phyloP scores from a whole-genome alignment of 2,113 vertebrate species.

The Myodes glareolus region DNA sequence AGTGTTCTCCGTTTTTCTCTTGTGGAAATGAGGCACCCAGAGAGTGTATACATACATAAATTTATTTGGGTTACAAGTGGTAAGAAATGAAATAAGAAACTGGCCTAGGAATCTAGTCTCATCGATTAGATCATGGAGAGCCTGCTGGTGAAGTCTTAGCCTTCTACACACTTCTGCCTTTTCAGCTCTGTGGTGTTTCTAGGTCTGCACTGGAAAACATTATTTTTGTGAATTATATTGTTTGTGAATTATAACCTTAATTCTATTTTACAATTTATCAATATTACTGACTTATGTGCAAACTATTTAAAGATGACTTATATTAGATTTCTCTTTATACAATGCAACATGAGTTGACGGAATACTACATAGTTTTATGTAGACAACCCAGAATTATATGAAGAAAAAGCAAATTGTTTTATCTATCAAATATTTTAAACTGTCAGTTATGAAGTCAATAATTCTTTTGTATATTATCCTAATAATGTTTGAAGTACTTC shows the following conservation, averaged over 20 bases:
- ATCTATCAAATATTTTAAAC: slow-evolving; percentile 28
- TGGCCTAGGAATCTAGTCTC: not conserved
- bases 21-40: not conserved
- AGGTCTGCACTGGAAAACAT: not conserved
- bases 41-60: not conserved
- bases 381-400: not conserved
- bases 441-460: not conserved
- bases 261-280: not conserved
- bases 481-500: not conserved
- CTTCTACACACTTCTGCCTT: not conserved
- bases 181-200: not conserved
- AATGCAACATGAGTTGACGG: not conserved
- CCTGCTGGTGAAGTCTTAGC: too few relatives aligned
- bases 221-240: not conserved
- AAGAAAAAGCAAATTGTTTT: not conserved
- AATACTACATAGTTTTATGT: not conserved
- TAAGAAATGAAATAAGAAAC: not conserved
- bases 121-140: not conserved
- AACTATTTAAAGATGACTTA: not conserved
- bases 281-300: not conserved
- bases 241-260: not conserved
- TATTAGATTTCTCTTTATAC: not conserved
- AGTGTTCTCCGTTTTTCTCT: not conserved
- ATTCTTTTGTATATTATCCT: not conserved
- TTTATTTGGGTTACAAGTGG: not conserved